Base-by-base conservation (phyloP, 35 echinoderm and acorn worm genomes). In the Apostichopus californicus region DNA sequence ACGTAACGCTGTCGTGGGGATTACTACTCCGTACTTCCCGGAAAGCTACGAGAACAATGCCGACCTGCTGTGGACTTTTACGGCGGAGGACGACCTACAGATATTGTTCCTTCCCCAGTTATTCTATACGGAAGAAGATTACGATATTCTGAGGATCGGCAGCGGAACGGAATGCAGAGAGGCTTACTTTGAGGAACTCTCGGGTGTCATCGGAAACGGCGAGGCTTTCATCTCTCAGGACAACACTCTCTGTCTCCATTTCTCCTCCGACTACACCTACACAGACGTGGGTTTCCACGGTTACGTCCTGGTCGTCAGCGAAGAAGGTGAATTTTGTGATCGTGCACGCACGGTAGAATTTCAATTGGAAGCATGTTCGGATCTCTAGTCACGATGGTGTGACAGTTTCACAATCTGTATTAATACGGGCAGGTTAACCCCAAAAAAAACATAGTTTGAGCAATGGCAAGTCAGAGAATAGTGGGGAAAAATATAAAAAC, bases 91-190 rank as follows among this genome's bases (percentile, higher is more conserved):
- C 1, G 86, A 57, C 23, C 20, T 28, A 25, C 6, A 14, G 5
- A 68, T 89, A 8, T 15, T 66, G 21, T 28, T 89, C 8, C 22
- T 24, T 9, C 86, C 61, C 5, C 8, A 52, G 13, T 8, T 72
- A 55, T 89, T 89, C 57, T 10, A 72, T 23, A 89, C 86, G 15
- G 86, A 89, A 23, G 86, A 89, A 73, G 57, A 18, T 20, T 89
- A 10, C 52, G 86, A 89, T 55, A 1, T 72, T 25, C 61, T 89
- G 86, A 10, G 64, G 11, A 28, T 89, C 23, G 63, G 86, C 3
- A 89, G 64, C 23, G 86, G 86, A 18, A 28, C 23, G 4, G 8
- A 17, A n/a, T 89, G 86, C n/a, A n/a, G 26, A 55, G 68, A 89
- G 22, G 17, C 58, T 28, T 72, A 24, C 63, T 9, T 17, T 6